Base-by-base conservation (phyloP, 2,888 invertebrate species). In the Platynereis dumerilii region DNA sequence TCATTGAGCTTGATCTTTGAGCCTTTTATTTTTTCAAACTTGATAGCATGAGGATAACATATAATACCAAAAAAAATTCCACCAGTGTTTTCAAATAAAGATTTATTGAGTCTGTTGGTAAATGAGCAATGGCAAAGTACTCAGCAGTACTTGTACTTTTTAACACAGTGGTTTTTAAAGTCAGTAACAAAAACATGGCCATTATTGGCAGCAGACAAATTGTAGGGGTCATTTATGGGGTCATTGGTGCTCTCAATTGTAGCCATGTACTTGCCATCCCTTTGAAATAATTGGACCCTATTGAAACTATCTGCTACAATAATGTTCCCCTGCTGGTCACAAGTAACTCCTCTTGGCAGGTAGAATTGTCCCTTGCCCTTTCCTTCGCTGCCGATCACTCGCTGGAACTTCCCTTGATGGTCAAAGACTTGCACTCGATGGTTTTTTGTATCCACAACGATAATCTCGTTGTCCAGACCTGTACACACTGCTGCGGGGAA, bases 381-480 rank as follows among this genome's bases (percentile, higher is more conserved):
- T 17, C 66, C 42, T 20, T 65, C 55, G 2, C 34, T 42, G 17
- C 70, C 70, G 42, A 71, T 55, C 12, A 24, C 15, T 10, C 29
- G 53, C 22, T 59, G 27, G 44, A 66, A 69, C n/a, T 56, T 58
- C 15, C 71, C 71, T 10, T 54, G 39, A 10, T 45, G 48, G 58
- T 67, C 65, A 48, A 71, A 71, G 2, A 71, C 62, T 61, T 71
- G 71, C 15, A 71, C 70, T 17, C 64, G 58, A 39, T 71, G 65
- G 34, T 71, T 67, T 22, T 56, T 42, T 20, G 65, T 66, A 57
- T 71, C 71, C 24, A 65, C 62, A 15, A 71, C 66, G 2, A 71
- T 22, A 22, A 71, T 70, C 17, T 65, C 60, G 34, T 70, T 59
- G 2, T 60, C 53, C 2, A 22, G 53, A 1, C 55, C 67, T 2